Percentiles rank a stretch among this genome's conserved stretches.
Evolutionary conservation across 2,888 invertebrate species (phyloP).

Genomic region (Hirtodrosophila alboralis): DNA sequence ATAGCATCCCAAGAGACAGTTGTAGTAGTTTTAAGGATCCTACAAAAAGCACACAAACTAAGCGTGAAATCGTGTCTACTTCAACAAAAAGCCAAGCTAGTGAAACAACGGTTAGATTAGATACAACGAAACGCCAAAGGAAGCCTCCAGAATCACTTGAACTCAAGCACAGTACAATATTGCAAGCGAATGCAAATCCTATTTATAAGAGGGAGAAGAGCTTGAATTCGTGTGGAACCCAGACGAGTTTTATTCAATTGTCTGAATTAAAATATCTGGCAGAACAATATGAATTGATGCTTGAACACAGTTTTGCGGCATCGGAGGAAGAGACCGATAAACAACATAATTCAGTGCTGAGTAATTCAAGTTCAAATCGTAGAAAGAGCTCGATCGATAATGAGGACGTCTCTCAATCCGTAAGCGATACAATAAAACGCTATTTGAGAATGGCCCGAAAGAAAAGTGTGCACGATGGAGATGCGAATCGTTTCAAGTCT

Average conservation of each 20-base stretch:
- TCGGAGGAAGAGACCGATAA: conserved; percentile 79
- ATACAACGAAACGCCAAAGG: conserved; percentile 36
- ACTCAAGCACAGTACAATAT: conserved; percentile 1
- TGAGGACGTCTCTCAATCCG: conserved; percentile 93
- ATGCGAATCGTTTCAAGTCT: conserved; percentile 92
- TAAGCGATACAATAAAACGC: conserved; percentile 93
- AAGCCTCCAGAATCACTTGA: conserved; percentile 58
- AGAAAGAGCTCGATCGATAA: conserved; percentile 92
- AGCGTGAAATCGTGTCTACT: background rate
- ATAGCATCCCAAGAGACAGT: conserved; percentile 1
- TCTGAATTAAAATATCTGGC: conserved; percentile 76
- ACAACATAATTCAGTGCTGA: conserved; percentile 19
- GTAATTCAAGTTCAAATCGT: conserved; percentile 72
- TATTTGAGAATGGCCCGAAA: conserved; percentile 94
- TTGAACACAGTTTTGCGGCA: conserved; percentile 41
- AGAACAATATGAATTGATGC: conserved; percentile 71
- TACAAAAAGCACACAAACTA: background rate
- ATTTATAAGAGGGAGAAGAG: conserved; percentile 36
- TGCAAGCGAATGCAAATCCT: background rate
- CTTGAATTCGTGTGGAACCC: conserved; percentile 69
- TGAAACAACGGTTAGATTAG: background rate
- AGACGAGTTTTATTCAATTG: conserved; percentile 82
- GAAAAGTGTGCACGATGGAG: conserved; percentile 89
- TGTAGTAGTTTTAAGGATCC: background rate
- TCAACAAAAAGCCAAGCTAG: background rate